These are phyloP conservation scores for Philopedon plagiatum DNA, from an alignment of 2,888 invertebrate species.

Conservation along the genomic window DNA sequence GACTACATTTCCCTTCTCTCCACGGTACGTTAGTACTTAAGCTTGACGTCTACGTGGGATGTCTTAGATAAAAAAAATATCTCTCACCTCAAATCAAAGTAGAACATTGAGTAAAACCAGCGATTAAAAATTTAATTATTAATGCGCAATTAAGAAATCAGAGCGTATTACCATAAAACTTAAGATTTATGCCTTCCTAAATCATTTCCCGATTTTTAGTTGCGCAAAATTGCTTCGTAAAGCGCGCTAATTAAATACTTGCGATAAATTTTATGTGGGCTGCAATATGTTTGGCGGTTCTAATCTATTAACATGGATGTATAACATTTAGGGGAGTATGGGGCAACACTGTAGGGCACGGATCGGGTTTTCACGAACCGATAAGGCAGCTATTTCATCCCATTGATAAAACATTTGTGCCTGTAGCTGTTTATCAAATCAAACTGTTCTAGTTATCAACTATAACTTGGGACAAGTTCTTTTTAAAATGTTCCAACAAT, in stretches of 20 bases:
- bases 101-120: constrained; percentile 10
- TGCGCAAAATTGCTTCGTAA: constrained; percentile 40
- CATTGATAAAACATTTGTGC: too few species aligned
- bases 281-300: constrained; percentile 34
- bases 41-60: too few species aligned
- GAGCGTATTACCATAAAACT: constrained; percentile 35
- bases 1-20: too few species aligned
- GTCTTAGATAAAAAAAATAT: too few species aligned
- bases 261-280: constrained; percentile 41
- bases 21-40: too few species aligned
- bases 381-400: too few species aligned
- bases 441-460: too few species aligned
- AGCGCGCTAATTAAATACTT: constrained; percentile 43
- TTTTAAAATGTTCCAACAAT: too few species aligned
- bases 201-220: constrained; percentile 44
- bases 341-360: constrained; percentile 4
- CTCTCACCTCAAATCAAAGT: too few species aligned
- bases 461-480: too few species aligned
- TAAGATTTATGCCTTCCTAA: constrained; percentile 35
- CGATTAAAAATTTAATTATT: constrained; percentile 15
- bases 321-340: constrained; percentile 23
- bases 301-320: constrained; percentile 41
- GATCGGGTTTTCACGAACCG: too few species aligned
- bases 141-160: constrained; percentile 1
- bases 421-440: too few species aligned